phyloP scores from a whole-genome alignment of 2,888 invertebrate genomes.

The Ennomos quercinarius region DNA sequence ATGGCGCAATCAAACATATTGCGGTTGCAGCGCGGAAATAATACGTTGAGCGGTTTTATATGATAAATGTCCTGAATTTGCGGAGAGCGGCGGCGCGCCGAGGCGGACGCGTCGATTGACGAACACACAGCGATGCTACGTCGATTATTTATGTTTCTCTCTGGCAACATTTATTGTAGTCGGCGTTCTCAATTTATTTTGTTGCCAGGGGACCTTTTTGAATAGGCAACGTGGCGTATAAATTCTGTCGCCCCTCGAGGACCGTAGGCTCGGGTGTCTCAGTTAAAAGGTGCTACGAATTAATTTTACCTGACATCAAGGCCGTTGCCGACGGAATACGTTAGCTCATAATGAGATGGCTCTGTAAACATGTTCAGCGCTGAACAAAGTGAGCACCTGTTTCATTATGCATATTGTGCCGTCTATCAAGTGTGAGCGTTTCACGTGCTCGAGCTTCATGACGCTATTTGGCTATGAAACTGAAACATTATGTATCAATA shows the following conservation, averaged over 20 bases:
- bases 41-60: slow-evolving; percentile 42
- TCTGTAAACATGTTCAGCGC: slow-evolving; percentile 59
- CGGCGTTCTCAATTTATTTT: slow-evolving; percentile 70
- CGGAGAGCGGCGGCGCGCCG: slow-evolving; percentile 33
- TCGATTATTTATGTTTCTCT: slow-evolving; percentile 54
- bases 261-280: slow-evolving; percentile 62
- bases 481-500: slow-evolving; percentile 1
- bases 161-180: slow-evolving; percentile 61
- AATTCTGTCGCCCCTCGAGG: slow-evolving; percentile 67
- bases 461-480: not conserved
- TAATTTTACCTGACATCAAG: slow-evolving; percentile 78
- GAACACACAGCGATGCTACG: slow-evolving; percentile 41
- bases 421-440: slow-evolving; percentile 43
- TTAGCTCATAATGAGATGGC: slow-evolving; percentile 69
- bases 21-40: slow-evolving; percentile 33
- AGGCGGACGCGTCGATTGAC: slow-evolving; percentile 41
- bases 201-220: slow-evolving; percentile 73
- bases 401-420: slow-evolving; percentile 54
- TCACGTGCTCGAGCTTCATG: slow-evolving; percentile 8
- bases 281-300: slow-evolving; percentile 77
- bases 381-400: slow-evolving; percentile 50
- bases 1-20: slow-evolving; percentile 31
- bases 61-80: slow-evolving; percentile 50
- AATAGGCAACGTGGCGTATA: slow-evolving; percentile 81
- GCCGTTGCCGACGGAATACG: slow-evolving; percentile 65